phyloP scores from a whole-genome alignment of 2,113 vertebrate genomes.

The Gymnogyps californianus region DNA sequence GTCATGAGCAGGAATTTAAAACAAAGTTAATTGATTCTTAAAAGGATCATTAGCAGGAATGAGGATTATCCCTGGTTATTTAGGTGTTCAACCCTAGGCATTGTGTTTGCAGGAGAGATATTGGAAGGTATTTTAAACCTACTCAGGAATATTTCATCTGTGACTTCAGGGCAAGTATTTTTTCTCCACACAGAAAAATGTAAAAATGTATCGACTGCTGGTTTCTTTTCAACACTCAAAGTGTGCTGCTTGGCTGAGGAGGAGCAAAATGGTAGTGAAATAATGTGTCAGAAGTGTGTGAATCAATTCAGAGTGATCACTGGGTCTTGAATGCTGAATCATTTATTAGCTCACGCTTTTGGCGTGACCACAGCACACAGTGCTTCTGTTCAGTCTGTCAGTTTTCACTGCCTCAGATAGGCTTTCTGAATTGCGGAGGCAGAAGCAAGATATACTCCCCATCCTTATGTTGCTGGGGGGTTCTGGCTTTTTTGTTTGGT shows the following conservation, averaged over 20 bases:
- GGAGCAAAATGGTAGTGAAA: not conserved
- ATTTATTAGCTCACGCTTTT: not conserved
- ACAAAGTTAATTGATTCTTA: not conserved
- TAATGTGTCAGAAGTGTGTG: not conserved
- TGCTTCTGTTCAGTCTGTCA: not conserved
- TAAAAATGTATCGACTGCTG: not conserved
- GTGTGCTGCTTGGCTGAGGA: not conserved
- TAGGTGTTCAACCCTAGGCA: not conserved
- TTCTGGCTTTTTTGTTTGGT: not conserved
- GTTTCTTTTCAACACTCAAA: not conserved
- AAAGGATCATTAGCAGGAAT: not conserved
- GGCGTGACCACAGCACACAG: accelerated
- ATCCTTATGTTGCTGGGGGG: not conserved
- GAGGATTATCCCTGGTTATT: not conserved
- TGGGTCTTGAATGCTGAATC: not conserved
- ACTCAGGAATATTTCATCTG: not conserved
- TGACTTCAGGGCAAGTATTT: not conserved
- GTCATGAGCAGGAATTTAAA: not conserved
- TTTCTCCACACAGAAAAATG: not conserved
- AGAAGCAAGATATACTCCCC: not conserved
- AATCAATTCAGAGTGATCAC: not conserved
- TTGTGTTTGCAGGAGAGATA: not conserved
- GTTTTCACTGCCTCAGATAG: not conserved
- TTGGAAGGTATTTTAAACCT: not conserved
- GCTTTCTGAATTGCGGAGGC: not conserved